phyloP scores from a whole-genome alignment of 1,140 invertebrate species.

The Papilio dardanus region DNA sequence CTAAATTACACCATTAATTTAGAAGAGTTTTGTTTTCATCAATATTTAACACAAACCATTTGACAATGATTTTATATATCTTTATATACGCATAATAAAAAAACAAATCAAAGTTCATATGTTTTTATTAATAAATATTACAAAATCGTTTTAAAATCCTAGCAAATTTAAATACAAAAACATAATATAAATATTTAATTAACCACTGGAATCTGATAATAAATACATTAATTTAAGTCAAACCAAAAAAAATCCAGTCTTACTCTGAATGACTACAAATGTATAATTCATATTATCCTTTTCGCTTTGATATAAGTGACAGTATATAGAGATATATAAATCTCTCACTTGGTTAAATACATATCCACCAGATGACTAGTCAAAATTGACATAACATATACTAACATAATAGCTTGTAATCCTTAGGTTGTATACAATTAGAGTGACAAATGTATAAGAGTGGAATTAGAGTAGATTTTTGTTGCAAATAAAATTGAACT shows the following conservation, averaged over 20 bases:
- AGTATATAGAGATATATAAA: neutral
- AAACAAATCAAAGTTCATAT: no score
- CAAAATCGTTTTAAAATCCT: no score
- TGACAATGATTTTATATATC: slow-evolving; percentile 49
- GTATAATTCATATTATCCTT: neutral
- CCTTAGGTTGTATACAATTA: slow-evolving; percentile 50
- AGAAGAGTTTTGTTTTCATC: slow-evolving; percentile 5
- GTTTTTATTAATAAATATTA: no score
- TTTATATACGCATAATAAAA: no score
- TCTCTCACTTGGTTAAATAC: slow-evolving; percentile 46
- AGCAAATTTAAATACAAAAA: no score
- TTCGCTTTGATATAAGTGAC: neutral
- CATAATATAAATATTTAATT: no score
- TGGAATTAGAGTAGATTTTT: no score
- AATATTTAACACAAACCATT: neutral
- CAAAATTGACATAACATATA: slow-evolving; percentile 49
- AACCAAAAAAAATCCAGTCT: no score
- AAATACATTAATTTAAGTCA: no score
- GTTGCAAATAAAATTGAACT: no score
- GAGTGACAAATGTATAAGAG: slow-evolving; percentile 38
- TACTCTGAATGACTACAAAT: no score
- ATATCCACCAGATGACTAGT: slow-evolving; percentile 72
- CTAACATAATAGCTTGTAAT: slow-evolving; percentile 50
- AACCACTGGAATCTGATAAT: no score
- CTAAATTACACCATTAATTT: slow-evolving; percentile 42